Base-by-base conservation (phyloP, 1,140 invertebrate genomes). In the Drosophila rufa region DNA sequence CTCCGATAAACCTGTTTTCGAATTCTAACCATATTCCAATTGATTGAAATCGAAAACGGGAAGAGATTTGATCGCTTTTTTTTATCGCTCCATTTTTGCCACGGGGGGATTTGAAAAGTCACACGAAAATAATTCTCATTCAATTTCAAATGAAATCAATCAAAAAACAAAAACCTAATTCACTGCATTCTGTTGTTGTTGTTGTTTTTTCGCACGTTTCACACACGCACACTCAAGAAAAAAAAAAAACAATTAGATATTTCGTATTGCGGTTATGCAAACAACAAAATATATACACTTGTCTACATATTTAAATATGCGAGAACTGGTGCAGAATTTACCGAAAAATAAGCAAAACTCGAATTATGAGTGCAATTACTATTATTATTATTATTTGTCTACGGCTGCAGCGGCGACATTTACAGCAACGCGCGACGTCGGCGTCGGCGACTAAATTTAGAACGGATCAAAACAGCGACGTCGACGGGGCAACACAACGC, bases 381-480 rank as follows among this genome's bases (percentile, higher is more conserved):
- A 9, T 69, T 67, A 36, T 53, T 66, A n/a, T 68, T 56, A 27
- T 70, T 68, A 55, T 55, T 77, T 67, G 57, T 68, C 57, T 64
- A 51, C 62, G 45, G 42, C 62, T 48, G 27, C 75, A 55, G n/a
- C 51, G 46, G 65, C 69, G 70, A 86, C 79, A 86, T 86, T 85
- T 75, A 85, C 66, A 78, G 62, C 53, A 80, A 55, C 75, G 62
- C 75, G 75, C 82, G 79, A 64, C 82, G 78, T 58, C 64, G 64
- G 50, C 82, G 74, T 78, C 58, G 50, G 61, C 62, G 51, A 80
- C 77, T 87, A 89, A 84, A 84, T 87, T 87, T 87, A 87, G 84
- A 89, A 80, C 65, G 60, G 70, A 66, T 33, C 40, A 36, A 42
- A 33, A 53, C 25, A 69, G 51, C 51, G 42, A 59, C 70, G 38